Conservation (phyloP, 2,113 vertebrate species). For the Hippocampus barbouri region DNA sequence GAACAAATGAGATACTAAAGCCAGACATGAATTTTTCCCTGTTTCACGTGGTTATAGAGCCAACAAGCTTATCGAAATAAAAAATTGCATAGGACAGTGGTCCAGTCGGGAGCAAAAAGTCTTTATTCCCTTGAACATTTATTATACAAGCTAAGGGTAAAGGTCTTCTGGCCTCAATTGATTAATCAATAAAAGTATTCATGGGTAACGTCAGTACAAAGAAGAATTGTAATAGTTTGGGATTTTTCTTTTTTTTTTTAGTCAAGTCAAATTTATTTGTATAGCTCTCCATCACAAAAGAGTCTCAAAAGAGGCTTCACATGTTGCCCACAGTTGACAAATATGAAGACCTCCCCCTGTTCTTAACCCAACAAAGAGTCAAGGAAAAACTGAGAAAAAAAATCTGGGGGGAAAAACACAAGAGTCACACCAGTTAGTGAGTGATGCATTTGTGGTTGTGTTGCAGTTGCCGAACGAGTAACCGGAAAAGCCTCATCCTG, state of each 20-base stretch:
- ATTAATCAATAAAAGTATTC: not conserved
- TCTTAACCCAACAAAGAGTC: too few species aligned
- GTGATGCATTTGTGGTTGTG: slow-evolving; percentile 10
- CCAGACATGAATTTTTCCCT: not conserved
- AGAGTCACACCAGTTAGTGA: not conserved
- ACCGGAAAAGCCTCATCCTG: slow-evolving; percentile 88
- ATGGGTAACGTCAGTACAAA: too few species aligned
- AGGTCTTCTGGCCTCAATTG: not conserved
- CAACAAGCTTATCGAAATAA: not conserved
- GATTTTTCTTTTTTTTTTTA: too few species aligned
- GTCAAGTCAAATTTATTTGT: too few species aligned
- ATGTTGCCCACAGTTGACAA: too few species aligned
- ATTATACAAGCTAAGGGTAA: not conserved
- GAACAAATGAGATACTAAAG: not conserved
- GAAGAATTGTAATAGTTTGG: too few species aligned
- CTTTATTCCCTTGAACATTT: not conserved
- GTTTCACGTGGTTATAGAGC: not conserved
- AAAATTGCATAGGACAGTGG: not conserved
- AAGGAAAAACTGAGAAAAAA: too few species aligned
- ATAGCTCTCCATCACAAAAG: too few species aligned
- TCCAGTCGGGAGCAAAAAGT: slow-evolving; percentile 7
- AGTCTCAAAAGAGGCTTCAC: too few species aligned
- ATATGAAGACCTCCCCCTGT: too few species aligned
- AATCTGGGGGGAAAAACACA: not conserved
- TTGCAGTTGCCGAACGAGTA: slow-evolving; percentile 72